These are phyloP conservation scores for Ctenochaetus hawaiiensis DNA, from an alignment of 2,797 vertebrate species.

Conservation along the genomic window DNA sequence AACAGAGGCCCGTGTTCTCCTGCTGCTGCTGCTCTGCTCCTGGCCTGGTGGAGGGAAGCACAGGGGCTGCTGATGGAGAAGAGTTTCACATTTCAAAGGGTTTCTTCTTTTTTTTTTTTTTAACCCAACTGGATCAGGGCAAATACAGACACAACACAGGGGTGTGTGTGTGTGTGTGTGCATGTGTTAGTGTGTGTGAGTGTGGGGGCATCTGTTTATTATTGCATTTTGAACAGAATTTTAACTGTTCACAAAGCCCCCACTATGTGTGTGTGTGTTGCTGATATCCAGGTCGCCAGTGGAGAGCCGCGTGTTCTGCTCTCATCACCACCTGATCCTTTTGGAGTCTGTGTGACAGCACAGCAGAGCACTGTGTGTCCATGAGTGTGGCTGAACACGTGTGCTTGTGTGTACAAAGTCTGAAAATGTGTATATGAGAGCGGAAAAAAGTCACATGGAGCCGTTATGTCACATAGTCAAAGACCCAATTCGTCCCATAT, in stretches of 20 bases:
- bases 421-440: slow-evolving; percentile 39
- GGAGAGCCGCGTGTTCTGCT: slow-evolving; percentile 57
- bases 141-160: slow-evolving; percentile 67
- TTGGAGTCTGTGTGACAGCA: slow-evolving; percentile 47
- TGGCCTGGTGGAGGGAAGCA: slow-evolving; percentile 56
- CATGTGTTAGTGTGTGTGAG: slow-evolving; percentile 15
- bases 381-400: slow-evolving; percentile 32
- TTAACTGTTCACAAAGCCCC: slow-evolving; percentile 49
- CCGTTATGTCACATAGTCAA: slow-evolving; percentile 67
- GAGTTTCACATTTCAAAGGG: slow-evolving; percentile 78
- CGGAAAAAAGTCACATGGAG: slow-evolving; percentile 60
- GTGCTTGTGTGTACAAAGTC: slow-evolving; percentile 37
- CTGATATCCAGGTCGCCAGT: slow-evolving; percentile 47
- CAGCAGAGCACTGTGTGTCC: slow-evolving; percentile 23
- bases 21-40: slow-evolving; percentile 52
- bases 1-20: slow-evolving; percentile 80
- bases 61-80: slow-evolving; percentile 64
- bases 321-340: slow-evolving; percentile 75
- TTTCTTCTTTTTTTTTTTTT: slow-evolving; percentile 34
- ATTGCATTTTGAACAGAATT: slow-evolving; percentile 33
- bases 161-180: slow-evolving; percentile 32
- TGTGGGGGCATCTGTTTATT: slow-evolving; percentile 48
- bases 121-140: slow-evolving; percentile 50
- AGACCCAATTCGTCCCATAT: slow-evolving; percentile 55
- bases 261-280: slow-evolving; percentile 41